A percentile compares a stretch with the other conserved stretches of the same genome.
phyloP scores from a whole-genome alignment of 2,888 invertebrate species.

The Melinopterus prodromus region DNA sequence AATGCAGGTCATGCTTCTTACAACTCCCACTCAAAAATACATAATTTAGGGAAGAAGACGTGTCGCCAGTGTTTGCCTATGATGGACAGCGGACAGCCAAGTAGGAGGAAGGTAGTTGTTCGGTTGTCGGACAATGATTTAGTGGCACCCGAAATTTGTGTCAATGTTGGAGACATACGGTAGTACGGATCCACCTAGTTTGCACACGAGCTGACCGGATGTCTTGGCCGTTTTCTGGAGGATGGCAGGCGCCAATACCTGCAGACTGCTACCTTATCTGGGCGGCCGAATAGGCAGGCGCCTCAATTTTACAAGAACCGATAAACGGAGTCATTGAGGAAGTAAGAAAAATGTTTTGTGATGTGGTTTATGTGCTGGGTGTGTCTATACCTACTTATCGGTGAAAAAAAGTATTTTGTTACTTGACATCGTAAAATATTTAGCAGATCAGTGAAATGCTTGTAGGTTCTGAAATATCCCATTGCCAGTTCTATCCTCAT shows the following conservation, averaged over 20 bases:
- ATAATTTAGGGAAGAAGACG: neutral
- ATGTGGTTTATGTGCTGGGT: neutral
- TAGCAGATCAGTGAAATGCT: no score
- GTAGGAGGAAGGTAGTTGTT: neutral
- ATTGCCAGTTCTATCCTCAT: no score
- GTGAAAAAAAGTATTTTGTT: neutral
- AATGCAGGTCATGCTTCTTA: neutral
- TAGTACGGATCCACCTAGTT: slow-evolving; percentile 4
- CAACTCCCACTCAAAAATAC: neutral
- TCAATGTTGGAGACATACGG: neutral
- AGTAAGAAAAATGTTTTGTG: neutral
- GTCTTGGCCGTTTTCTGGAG: neutral
- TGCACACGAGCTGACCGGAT: neutral
- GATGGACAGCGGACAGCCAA: neutral
- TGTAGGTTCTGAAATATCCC: no score
- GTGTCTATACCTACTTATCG: neutral
- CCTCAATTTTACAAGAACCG: neutral
- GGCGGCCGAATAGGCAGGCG: neutral
- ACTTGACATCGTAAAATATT: neutral
- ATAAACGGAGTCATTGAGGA: neutral
- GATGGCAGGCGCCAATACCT: neutral
- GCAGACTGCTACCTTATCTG: neutral
- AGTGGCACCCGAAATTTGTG: neutral
- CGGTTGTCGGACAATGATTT: neutral
- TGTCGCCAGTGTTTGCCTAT: neutral